Evolutionary conservation across 2,888 invertebrate genomes (phyloP).

Genomic region (Diarsia brunnea): DNA sequence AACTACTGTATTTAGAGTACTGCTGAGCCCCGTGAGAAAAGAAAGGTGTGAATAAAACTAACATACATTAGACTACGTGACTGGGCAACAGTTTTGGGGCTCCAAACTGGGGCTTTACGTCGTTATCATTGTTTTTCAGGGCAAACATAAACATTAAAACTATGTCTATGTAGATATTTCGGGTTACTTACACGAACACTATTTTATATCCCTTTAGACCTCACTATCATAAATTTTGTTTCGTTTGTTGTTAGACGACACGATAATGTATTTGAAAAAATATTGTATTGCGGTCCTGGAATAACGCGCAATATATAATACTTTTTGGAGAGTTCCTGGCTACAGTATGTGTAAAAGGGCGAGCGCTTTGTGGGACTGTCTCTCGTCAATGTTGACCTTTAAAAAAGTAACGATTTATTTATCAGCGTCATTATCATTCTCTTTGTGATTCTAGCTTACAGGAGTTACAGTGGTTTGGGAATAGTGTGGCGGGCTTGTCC

Average conservation of each 20-base stretch:
- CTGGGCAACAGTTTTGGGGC: conserved; percentile 31
- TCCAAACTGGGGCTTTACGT: conserved; percentile 39
- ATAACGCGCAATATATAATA: too few relatives aligned
- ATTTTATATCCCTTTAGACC: neutral
- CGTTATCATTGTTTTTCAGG: conserved; percentile 52
- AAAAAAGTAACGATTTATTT: too few relatives aligned
- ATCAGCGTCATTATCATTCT: too few relatives aligned
- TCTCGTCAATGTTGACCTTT: too few relatives aligned
- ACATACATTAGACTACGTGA: conserved; percentile 51
- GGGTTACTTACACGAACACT: neutral
- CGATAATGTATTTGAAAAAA: neutral
- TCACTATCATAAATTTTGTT: neutral
- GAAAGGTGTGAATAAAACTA: conserved; percentile 45
- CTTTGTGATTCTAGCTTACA: too few relatives aligned
- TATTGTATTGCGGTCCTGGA: neutral
- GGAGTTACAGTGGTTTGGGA: too few relatives aligned
- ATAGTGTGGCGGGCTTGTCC: too few relatives aligned
- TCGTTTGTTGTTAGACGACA: neutral
- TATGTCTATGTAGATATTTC: conserved; percentile 21
- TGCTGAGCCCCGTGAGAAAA: conserved; percentile 27
- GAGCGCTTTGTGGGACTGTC: too few relatives aligned
- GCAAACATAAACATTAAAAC: conserved; percentile 21
- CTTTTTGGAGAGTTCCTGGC: neutral
- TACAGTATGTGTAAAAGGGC: too few relatives aligned
- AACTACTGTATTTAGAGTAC: conserved; percentile 2